Evolutionary conservation across 2,113 vertebrate species (phyloP).

Genomic region (Eidolon helvum): DNA sequence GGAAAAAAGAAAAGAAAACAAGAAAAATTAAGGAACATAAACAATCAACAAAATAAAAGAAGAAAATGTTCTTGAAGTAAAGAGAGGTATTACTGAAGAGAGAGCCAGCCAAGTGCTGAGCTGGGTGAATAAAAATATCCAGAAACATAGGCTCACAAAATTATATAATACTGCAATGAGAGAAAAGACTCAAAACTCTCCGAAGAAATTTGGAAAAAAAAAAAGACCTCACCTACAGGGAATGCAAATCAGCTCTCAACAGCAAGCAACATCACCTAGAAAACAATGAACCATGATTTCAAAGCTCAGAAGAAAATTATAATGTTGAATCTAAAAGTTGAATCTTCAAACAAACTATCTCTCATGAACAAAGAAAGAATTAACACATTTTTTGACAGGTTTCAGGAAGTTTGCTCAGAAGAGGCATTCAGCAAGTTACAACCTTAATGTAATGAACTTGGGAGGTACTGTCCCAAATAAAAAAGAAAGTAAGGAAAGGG

Average conservation of each 20-base stretch:
- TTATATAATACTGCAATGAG: neutral
- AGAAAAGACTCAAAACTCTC: neutral
- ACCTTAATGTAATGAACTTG: neutral
- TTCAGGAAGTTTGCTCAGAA: neutral
- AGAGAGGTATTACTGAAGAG: neutral
- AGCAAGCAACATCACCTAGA: conserved; percentile 6
- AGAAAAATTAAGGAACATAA: neutral
- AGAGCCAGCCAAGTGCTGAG: neutral
- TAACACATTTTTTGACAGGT: neutral
- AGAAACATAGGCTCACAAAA: neutral
- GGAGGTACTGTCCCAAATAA: neutral
- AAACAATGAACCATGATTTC: conserved; percentile 21
- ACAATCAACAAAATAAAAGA: neutral
- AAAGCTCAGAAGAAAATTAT: neutral
- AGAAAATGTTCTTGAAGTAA: neutral
- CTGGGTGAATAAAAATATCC: neutral
- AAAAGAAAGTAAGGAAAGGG: neutral
- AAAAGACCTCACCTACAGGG: neutral
- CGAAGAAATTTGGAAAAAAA: neutral
- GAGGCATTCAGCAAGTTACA: neutral
- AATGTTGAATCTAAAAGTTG: neutral
- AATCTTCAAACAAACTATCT: neutral
- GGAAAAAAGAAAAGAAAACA: neutral
- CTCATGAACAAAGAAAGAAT: neutral
- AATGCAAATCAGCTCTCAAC: neutral